Base-by-base conservation (phyloP, 2,113 vertebrate species). In the Stigmatopora nigra region DNA sequence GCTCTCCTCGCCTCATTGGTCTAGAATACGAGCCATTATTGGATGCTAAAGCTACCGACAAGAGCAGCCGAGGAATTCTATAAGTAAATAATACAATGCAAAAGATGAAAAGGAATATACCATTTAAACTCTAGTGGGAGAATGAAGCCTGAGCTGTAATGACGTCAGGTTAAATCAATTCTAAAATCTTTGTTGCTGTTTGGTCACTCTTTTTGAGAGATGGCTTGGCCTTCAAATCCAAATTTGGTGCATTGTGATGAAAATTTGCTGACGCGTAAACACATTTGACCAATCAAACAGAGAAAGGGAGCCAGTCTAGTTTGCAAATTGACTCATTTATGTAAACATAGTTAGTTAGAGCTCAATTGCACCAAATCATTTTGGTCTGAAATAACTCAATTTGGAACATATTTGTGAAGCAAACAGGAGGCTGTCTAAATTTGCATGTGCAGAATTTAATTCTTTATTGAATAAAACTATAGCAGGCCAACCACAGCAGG, bases 21-120 rank as follows among this genome's bases (percentile, higher is more conserved):
- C 84, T 87, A 65, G 80, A 87, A 2, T 49, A 82, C 77, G 72
- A 86, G 75, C 78, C 82, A 86, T 90, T 90, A 89, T 86, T 87
- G 88, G 84, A 87, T 87, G 85, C 88, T 91, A 81, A 87, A 90
- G 89, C 81, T 79, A 84, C 89, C 79, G 71, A 80, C 86, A 84
- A 85, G 76, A 88, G 80, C 80, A 78, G 88, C 85, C 70, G 75
- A 91, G 86, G 87, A 93, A 93, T 93, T 92, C 87, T 88, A 91
- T 82, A 88, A 90, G 82, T 87, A 89, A 92, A 93, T 92, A 76
- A 88, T 88, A 91, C 92, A 92, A 89, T 90, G 73, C 81, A 81
- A 90, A 91, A 15, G 53, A 16, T 0, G 22, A 56, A 56, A 16
- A 35, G 11, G 2, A 9, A 92, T 84, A 92, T 84, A 86, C 73